phyloP scores from a whole-genome alignment of 2,113 vertebrate genomes.

The Equus quagga region DNA sequence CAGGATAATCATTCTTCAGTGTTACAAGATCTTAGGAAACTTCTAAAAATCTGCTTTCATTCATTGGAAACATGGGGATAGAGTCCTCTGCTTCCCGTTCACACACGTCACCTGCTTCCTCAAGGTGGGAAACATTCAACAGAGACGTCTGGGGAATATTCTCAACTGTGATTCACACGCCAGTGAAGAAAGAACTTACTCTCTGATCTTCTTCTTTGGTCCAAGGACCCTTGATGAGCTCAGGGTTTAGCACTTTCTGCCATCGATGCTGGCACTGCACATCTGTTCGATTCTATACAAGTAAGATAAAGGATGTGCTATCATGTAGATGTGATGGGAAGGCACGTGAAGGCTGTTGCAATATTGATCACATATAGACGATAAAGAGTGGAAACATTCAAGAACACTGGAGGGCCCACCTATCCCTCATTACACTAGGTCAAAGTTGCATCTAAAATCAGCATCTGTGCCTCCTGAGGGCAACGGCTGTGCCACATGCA shows the following conservation, averaged over 20 bases:
- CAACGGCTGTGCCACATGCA: not conserved
- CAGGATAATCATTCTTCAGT: conserved; percentile 66
- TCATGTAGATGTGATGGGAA: not conserved
- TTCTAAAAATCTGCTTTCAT: conserved; percentile 69
- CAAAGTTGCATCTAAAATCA: conserved; percentile 9
- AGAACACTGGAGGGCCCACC: not conserved
- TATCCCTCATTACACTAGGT: not conserved
- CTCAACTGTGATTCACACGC: conserved; percentile 8
- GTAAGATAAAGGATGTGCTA: conserved; percentile 48
- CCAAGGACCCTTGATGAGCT: conserved; percentile 99
- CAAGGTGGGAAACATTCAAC: conserved; percentile 43
- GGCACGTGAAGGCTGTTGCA: not conserved
- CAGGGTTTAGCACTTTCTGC: conserved; percentile 99
- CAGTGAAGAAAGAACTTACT: conserved; percentile 87
- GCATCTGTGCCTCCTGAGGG: not conserved
- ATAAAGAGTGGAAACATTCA: not conserved
- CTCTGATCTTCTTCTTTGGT: conserved; percentile 99
- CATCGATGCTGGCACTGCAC: conserved; percentile 99
- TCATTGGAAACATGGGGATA: conserved; percentile 62
- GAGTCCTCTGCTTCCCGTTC: conserved; percentile 61
- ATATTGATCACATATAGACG: not conserved
- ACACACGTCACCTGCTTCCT: conserved; percentile 61
- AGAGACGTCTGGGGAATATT: conserved; percentile 31
- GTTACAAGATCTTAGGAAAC: conserved; percentile 75
- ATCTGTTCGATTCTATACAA: conserved; percentile 96